Evolutionary conservation across 2,888 invertebrate species (phyloP).

Genomic region (Euplagia quadripunctaria): DNA sequence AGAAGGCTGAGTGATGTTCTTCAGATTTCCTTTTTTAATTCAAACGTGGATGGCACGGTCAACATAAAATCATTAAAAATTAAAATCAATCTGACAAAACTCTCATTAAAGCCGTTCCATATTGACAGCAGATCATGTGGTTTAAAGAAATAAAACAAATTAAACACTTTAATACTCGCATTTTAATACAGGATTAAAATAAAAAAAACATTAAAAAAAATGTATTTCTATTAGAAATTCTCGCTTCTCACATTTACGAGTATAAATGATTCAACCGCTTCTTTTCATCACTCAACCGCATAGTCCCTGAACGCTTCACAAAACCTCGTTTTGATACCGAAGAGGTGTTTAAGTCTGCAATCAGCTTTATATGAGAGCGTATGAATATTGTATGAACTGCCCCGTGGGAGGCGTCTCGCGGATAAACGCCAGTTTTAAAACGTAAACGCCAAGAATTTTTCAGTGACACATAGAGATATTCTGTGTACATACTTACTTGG

Average conservation of each 20-base stretch:
- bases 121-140: background rate
- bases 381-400: conserved; percentile 81
- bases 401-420: conserved; percentile 73
- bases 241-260: background rate
- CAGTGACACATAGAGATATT: conserved; percentile 60
- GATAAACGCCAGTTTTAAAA: conserved; percentile 78
- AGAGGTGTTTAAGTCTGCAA: conserved; percentile 57
- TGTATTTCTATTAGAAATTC: background rate
- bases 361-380: conserved; percentile 64
- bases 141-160: background rate
- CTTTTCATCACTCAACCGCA: conserved; percentile 26
- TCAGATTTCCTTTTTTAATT: too few species aligned
- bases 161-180: background rate
- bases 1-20: too few species aligned
- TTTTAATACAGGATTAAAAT: background rate
- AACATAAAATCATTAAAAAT: too few species aligned
- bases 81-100: too few species aligned
- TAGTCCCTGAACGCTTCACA: conserved; percentile 36
- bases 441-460: conserved; percentile 71
- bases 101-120: too few species aligned
- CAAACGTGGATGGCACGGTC: too few species aligned
- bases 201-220: background rate
- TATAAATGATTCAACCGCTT: conserved; percentile 8
- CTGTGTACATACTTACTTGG: conserved; percentile 32
- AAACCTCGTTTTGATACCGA: conserved; percentile 40